Evolutionary conservation across 2,888 invertebrate species (phyloP).

Genomic region (Brachylomia viminalis): DNA sequence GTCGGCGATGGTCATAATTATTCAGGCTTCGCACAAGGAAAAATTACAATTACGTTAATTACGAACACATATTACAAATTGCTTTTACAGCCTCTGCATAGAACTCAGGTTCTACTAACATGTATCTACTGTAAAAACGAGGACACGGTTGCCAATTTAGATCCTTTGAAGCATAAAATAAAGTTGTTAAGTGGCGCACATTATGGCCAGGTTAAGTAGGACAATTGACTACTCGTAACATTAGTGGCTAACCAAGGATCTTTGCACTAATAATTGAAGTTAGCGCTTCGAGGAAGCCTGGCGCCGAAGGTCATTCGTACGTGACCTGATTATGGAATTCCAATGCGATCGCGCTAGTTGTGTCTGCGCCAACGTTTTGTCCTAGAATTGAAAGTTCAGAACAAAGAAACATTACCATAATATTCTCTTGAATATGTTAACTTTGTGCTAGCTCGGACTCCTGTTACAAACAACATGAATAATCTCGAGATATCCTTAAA

Average conservation of each 20-base stretch:
- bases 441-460: constrained; percentile 27
- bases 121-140: constrained; percentile 6
- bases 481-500: constrained; percentile 16
- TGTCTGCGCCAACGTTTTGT: constrained; percentile 66
- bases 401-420: constrained; percentile 67
- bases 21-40: constrained; percentile 52
- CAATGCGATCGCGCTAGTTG: constrained; percentile 72
- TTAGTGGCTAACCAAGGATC: constrained; percentile 55
- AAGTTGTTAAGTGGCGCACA: constrained; percentile 32
- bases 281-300: constrained; percentile 66
- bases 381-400: constrained; percentile 68
- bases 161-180: constrained; percentile 33
- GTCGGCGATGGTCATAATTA: constrained; percentile 52
- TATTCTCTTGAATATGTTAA: constrained; percentile 31
- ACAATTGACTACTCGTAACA: constrained; percentile 51
- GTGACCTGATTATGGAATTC: constrained; percentile 77
- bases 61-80: constrained; percentile 38
- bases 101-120: constrained; percentile 20
- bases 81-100: constrained; percentile 25
- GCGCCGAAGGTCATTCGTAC: constrained; percentile 75
- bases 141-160: not conserved
- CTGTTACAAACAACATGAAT: constrained; percentile 17
- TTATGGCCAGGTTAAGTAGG: constrained; percentile 49
- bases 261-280: constrained; percentile 63
- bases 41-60: constrained; percentile 68